Base-by-base conservation (phyloP, 2,888 invertebrate genomes). In the Muscina levida region DNA sequence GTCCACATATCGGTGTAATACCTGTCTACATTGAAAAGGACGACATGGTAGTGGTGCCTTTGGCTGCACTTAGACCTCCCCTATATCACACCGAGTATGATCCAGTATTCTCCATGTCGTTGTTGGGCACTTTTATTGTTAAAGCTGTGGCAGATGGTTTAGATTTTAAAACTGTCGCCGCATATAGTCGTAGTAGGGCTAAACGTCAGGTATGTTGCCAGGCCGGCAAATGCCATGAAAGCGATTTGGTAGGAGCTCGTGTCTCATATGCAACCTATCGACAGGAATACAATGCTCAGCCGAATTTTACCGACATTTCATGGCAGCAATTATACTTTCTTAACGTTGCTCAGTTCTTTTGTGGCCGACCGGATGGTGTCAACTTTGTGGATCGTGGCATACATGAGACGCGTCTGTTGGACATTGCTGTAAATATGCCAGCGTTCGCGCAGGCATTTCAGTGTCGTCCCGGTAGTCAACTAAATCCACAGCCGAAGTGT, bases 61-160 rank as follows among this genome's bases (percentile, higher is more conserved):
- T 87, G 2, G 79, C 84, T 2, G 86, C 88, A 0, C 79, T 89
- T 0, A 86, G 87, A 42, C 68, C 81, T 5, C 86, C 85, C 0
- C 51, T 88, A 1, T 85, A 83, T 15, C 44, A 82, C 0, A 22
- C 67, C 0, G 77, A 84, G 1, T 75, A 85, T 2, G 85, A 86
- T 13, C 84, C 86, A 11, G 48, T 87, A 0, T 83, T 87, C 26
- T 87, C 86, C 70, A 46, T 85, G 4, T 85, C 88, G 8, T 42
- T 85, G 0, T 24, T 89, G 46, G 89, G 88, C 1, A 89, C 88
- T 42, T 76, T 88, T 4, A 73, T 89, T 1, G 83, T 85, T 0
- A 90, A 89, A 11, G 90, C 89, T 67, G 46, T 88, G 0, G 79
- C 85, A 2, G 89, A 89, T 13, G 87, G 85, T 2, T 88, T 89